Evolutionary conservation across 30 jellyfish, hydroid and myxozoan genomes (phyloP).

Genomic region (Aurelia sp.): DNA sequence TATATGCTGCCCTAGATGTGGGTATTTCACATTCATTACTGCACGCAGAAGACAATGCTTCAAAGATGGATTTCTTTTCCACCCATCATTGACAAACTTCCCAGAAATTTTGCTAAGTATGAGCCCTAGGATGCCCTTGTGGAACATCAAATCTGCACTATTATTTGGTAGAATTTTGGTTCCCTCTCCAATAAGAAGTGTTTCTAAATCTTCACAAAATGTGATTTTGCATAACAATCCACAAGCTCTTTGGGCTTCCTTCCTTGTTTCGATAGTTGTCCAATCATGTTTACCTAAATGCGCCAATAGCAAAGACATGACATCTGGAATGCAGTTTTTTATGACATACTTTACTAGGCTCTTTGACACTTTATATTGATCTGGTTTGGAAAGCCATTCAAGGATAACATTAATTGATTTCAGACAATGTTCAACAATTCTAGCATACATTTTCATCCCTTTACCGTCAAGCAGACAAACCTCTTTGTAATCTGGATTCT

Average conservation of each 20-base stretch:
- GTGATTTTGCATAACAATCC: conserved; percentile 19
- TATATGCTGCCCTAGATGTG: conserved; percentile 59
- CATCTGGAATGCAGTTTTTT: background rate
- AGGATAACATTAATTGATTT: background rate
- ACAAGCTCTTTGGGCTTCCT: conserved; percentile 21
- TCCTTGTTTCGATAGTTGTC: conserved; percentile 36
- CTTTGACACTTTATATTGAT: background rate
- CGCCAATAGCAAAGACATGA: background rate
- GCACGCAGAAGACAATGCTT: conserved; percentile 53
- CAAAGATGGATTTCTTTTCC: conserved; percentile 67
- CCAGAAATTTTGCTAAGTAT: conserved; percentile 48
- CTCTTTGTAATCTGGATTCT: conserved; percentile 40
- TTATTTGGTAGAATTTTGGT: background rate
- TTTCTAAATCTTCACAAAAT: background rate
- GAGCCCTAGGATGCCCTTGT: conserved; percentile 38
- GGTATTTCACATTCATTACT: conserved; percentile 65
- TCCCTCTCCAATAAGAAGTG: conserved; percentile 50
- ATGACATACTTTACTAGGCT: background rate
- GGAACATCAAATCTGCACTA: conserved; percentile 22
- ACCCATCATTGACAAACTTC: conserved; percentile 36
- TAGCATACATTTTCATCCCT: background rate
- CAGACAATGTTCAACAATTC: conserved; percentile 15
- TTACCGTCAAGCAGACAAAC: conserved; percentile 34
- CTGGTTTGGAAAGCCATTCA: background rate
- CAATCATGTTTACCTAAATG: conserved; percentile 46